Evolutionary conservation across 2,113 vertebrate genomes (phyloP), one percentile per base, ranked within the genome.

Genomic region (Tragelaphus scriptus): DNA sequence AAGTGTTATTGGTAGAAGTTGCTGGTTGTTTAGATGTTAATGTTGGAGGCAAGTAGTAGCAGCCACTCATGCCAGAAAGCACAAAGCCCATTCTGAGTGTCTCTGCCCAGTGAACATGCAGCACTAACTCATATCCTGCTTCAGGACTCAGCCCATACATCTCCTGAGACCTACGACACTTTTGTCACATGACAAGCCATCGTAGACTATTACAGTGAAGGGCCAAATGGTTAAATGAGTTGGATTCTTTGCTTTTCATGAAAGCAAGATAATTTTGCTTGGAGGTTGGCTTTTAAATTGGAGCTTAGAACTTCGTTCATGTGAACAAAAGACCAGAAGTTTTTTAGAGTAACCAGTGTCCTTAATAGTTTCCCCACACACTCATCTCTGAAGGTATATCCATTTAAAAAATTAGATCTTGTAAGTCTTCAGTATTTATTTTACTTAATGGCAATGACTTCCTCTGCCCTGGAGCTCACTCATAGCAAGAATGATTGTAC

Each of bases 11-110:
- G 92, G 94, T 91, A 82, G 75, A 92, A 47, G 65, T 61, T 65
- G 47, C 90, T 95, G 85, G 63, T 68, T 85, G 96, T 96, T 94
- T 97, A 90, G 87, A 88, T 26, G 82, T 89, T 87, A 49, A 16
- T 56, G 53, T 92, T 95, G n/a, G 71, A 95, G 47, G 80, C 79
- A 84, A 94, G 89, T 94, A n/a, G 30, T 71, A 94, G 80, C 84
- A 86, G 40, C 16, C 16, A 51, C n/a, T 47, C 40, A 75, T 58
- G 49, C 21, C 2, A 44, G 23, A n/a, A 94, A 49, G 30, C 13
- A 6, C 0, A 26, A 11, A 58, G 30, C 15, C n/a, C 44, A 14
- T 61, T 85, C 40, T 53, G 47, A 21, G 7, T 71, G 23, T 11
- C 65, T 96, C 49, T 47, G 17, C n/a, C 75, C 40, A 23, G 47